Conservation (phyloP, 2,797 vertebrate genomes). For the Onychomys leucogaster region DNA sequence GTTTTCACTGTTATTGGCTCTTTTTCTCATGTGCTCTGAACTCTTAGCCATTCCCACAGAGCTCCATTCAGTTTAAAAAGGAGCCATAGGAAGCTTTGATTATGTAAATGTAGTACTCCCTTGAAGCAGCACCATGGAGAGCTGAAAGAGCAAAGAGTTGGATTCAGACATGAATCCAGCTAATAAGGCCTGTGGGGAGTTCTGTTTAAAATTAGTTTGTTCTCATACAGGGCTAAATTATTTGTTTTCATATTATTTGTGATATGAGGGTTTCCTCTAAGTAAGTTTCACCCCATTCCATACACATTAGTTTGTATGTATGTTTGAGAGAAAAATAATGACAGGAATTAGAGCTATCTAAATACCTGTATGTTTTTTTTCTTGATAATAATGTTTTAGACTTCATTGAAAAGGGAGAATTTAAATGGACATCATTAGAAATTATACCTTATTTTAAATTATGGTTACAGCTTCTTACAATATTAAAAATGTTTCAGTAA, state of each 20-base stretch:
- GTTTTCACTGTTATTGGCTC: slow-evolving; percentile 44
- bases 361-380: not conserved
- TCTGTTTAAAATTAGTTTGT: slow-evolving; percentile 37
- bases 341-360: not conserved
- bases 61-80: not conserved
- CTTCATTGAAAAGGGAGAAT: not conserved
- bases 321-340: not conserved
- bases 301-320: not conserved
- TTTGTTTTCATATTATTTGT: not conserved
- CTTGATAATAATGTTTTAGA: not conserved
- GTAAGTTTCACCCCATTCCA: slow-evolving; percentile 2
- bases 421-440: not conserved
- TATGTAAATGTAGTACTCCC: slow-evolving; percentile 63
- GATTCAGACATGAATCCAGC: slow-evolving; percentile 43
- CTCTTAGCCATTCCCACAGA: not conserved
- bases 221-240: not conserved
- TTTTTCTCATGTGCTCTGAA: not conserved
- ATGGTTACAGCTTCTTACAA: not conserved
- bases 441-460: not conserved
- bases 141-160: slow-evolving; percentile 18
- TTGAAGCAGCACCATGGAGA: slow-evolving; percentile 33
- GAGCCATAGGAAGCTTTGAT: slow-evolving; percentile 52
- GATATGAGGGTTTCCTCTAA: slow-evolving; percentile 27
- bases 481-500: not conserved
- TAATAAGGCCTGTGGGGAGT: slow-evolving; percentile 64